phyloP scores from a whole-genome alignment of 2,888 invertebrate species.

The Andricus curvator region DNA sequence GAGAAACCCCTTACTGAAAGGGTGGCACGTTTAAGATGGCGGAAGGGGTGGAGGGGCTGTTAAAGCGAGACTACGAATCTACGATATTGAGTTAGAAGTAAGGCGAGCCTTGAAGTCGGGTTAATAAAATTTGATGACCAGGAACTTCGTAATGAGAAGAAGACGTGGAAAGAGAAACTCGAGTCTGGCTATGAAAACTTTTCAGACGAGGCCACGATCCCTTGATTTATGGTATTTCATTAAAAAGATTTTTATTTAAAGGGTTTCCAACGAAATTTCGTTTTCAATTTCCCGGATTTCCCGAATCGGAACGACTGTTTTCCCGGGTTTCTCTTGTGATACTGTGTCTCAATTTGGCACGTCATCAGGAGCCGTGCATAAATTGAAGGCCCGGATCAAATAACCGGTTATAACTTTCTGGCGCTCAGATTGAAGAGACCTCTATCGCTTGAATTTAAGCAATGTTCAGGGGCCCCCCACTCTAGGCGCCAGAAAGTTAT shows the following conservation, averaged over 20 bases:
- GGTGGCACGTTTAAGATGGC: slow-evolving; percentile 54
- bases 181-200: slow-evolving; percentile 71
- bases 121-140: slow-evolving; percentile 77
- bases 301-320: too few species aligned
- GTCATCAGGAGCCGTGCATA: too few species aligned
- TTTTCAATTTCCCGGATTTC: too few species aligned
- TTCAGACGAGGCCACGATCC: slow-evolving; percentile 65
- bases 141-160: slow-evolving; percentile 76
- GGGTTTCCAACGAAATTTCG: background rate
- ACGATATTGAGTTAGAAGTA: slow-evolving; percentile 75
- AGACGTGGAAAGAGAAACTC: slow-evolving; percentile 54
- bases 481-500: too few species aligned
- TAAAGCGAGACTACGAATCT: slow-evolving; percentile 71
- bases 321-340: too few species aligned
- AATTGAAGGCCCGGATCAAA: too few species aligned
- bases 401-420: too few species aligned
- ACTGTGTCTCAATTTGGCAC: too few species aligned
- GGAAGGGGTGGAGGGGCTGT: slow-evolving; percentile 63
- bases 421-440: too few species aligned
- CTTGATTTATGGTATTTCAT: slow-evolving; percentile 69
- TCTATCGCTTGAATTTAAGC: too few species aligned
- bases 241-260: too few species aligned
- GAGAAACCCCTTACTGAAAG: slow-evolving; percentile 52
- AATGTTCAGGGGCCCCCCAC: too few species aligned
- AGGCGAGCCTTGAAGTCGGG: slow-evolving; percentile 69